Evolutionary conservation across 2,797 vertebrate genomes (phyloP).

Genomic region (Sebastes flavidus): DNA sequence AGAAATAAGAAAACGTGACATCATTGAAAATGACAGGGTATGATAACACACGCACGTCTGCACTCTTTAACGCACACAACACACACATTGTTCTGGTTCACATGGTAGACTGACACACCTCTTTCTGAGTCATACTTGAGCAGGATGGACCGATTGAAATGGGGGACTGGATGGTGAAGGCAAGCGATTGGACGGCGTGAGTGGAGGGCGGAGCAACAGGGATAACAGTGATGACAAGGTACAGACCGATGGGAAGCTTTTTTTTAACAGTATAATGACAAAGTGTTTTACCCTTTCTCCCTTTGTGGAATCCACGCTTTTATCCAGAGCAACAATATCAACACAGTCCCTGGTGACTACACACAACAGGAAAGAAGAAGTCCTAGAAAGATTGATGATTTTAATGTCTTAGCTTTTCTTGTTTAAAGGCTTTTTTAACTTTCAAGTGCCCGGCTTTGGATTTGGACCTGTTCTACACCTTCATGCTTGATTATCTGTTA

Average conservation of each 20-base stretch:
- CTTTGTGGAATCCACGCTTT: not conserved
- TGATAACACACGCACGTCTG: constrained; percentile 55
- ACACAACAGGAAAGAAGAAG: not conserved
- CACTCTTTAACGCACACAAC: constrained; percentile 34
- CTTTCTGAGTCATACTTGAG: constrained; percentile 92
- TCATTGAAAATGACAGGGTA: constrained; percentile 77
- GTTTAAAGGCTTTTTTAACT: not conserved
- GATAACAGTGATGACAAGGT: constrained; percentile 64
- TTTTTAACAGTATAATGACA: constrained; percentile 44
- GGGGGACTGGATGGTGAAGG: constrained; percentile 77
- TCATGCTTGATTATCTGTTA: not conserved
- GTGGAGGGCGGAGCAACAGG: constrained; percentile 72
- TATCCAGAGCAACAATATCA: not conserved
- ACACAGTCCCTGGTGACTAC: not conserved
- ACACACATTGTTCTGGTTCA: constrained; percentile 74
- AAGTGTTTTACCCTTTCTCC: constrained; percentile 3
- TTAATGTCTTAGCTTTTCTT: not conserved
- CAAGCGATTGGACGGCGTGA: constrained; percentile 75
- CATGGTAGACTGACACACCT: constrained; percentile 83
- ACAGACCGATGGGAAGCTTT: constrained; percentile 69
- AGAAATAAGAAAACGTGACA: constrained; percentile 70
- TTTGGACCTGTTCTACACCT: not conserved
- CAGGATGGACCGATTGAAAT: constrained; percentile 83
- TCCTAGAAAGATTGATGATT: not conserved
- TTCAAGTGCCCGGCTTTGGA: not conserved